phyloP scores from a whole-genome alignment of 2,888 invertebrate genomes.

The Lasius platythorax region DNA sequence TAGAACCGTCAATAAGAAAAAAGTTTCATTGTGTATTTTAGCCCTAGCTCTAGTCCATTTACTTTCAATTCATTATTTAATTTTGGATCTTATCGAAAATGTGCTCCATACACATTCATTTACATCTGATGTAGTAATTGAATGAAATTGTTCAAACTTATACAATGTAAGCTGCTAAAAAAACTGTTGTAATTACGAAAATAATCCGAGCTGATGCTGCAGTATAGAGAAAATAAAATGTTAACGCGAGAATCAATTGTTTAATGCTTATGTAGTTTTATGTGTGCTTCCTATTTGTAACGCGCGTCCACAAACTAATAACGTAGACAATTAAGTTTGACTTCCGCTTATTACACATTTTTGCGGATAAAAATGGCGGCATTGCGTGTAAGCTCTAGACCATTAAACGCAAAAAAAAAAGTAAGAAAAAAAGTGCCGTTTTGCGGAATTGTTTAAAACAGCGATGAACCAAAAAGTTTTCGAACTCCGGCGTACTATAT shows the following conservation, averaged over 20 bases:
- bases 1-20: background rate
- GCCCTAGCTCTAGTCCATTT: background rate
- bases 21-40: background rate
- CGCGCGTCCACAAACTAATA: background rate
- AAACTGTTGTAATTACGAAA: background rate
- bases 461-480: background rate
- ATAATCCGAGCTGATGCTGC: background rate
- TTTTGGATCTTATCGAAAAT: background rate
- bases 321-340: slow-evolving; percentile 12
- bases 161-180: background rate
- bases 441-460: slow-evolving; percentile 15
- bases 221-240: background rate
- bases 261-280: slow-evolving; percentile 11
- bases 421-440: background rate
- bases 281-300: background rate
- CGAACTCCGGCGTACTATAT: slow-evolving; percentile 20
- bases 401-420: slow-evolving; percentile 4
- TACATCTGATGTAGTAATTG: background rate
- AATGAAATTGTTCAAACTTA: background rate
- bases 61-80: background rate
- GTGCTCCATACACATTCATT: background rate
- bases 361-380: slow-evolving; percentile 11
- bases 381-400: background rate
- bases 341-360: slow-evolving; percentile 26
- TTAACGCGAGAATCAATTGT: slow-evolving; percentile 8